A percentile compares a stretch with the other conserved stretches of the same genome.
These are phyloP conservation scores for Drosophila helvetica DNA, from an alignment of 2,888 invertebrate species.

Conservation along the genomic window DNA sequence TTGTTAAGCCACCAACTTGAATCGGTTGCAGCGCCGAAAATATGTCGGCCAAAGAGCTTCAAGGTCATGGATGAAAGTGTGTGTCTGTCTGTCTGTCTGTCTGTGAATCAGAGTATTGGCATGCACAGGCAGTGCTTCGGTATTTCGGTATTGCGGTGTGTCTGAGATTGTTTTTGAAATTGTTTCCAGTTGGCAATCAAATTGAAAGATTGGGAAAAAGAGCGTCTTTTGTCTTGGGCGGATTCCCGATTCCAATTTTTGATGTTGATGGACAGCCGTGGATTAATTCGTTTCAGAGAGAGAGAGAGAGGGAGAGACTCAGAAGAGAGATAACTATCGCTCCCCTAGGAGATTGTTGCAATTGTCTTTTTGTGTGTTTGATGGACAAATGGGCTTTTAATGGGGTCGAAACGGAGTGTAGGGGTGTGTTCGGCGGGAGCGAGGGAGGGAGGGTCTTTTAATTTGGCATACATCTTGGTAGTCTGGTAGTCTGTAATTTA, in stretches of 20 bases:
- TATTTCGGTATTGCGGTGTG: slow-evolving; percentile 4
- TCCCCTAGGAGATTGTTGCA: slow-evolving; percentile 50
- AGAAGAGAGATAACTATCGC: slow-evolving; percentile 62
- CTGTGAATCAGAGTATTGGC: slow-evolving; percentile 37
- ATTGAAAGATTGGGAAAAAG: too few relatives aligned
- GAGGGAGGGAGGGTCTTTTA: slow-evolving; percentile 6
- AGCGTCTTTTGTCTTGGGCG: slow-evolving; percentile 26
- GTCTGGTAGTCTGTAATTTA: slow-evolving; percentile 29
- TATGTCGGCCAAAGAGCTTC: slow-evolving; percentile 71
- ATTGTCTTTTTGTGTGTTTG: slow-evolving; percentile 32
- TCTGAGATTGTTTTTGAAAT: slow-evolving; percentile 24
- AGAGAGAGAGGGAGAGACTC: too few relatives aligned
- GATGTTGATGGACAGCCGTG: slow-evolving; percentile 71
- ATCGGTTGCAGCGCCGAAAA: slow-evolving; percentile 58
- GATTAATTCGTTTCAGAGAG: slow-evolving; percentile 50
- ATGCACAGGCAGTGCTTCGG: slow-evolving; percentile 25
- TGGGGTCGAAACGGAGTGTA: background rate
- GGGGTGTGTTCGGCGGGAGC: background rate
- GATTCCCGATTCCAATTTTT: slow-evolving; percentile 19
- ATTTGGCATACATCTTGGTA: slow-evolving; percentile 35
- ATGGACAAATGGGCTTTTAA: slow-evolving; percentile 62
- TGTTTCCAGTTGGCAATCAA: slow-evolving; percentile 46
- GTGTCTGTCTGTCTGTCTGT: slow-evolving; percentile 30
- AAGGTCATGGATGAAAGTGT: slow-evolving; percentile 83
- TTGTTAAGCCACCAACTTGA: slow-evolving; percentile 24